Conservation (phyloP, 2,113 vertebrate genomes). For the Xenotilapia flavipinnis region DNA sequence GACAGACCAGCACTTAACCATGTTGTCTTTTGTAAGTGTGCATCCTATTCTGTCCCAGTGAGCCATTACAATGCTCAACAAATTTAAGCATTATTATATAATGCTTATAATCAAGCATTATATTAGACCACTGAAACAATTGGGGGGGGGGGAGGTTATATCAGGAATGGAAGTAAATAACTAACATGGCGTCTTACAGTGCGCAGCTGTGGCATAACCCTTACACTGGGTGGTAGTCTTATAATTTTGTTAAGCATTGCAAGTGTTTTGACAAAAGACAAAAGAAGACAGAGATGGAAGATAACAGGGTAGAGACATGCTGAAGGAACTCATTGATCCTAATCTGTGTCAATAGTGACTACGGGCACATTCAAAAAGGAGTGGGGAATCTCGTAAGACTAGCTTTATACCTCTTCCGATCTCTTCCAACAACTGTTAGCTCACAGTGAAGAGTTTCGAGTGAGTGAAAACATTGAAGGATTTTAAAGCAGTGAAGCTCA, state of each 20-base stretch:
- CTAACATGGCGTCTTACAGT: background rate
- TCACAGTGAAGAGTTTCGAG: background rate
- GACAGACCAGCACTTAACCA: background rate
- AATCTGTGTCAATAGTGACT: conserved; percentile 38
- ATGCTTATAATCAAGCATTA: background rate
- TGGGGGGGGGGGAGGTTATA: no score
- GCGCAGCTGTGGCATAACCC: background rate
- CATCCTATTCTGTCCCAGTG: background rate
- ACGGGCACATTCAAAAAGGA: conserved; percentile 2
- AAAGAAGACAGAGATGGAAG: background rate
- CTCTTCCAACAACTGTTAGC: background rate
- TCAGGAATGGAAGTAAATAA: background rate
- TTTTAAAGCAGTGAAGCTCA: background rate
- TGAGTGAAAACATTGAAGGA: background rate
- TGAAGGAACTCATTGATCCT: conserved; percentile 12
- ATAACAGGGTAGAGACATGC: background rate
- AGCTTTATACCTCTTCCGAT: background rate
- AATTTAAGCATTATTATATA: background rate
- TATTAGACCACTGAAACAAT: background rate
- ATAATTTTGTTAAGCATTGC: background rate
- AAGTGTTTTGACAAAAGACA: background rate
- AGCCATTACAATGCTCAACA: background rate
- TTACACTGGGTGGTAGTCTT: background rate
- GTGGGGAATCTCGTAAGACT: conserved; percentile 29
- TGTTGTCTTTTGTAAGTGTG: background rate